Conservation (phyloP, 1,140 invertebrate species). For the Oscheius sp. region DNA sequence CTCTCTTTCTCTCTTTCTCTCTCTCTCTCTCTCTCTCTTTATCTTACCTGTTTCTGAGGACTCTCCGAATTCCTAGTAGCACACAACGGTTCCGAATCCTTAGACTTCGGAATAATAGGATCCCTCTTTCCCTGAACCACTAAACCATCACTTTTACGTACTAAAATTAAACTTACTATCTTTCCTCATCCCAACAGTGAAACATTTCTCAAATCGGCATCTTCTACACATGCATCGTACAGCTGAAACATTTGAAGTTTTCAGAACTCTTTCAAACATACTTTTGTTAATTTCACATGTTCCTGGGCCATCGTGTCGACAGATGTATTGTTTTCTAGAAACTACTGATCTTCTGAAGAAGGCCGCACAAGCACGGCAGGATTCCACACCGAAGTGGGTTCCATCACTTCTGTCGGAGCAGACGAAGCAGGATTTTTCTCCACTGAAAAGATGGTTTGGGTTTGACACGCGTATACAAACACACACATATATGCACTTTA, state of each 20-base stretch:
- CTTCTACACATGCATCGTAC: neutral
- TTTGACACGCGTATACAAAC: too few relatives aligned
- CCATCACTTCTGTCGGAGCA: constrained; percentile 13
- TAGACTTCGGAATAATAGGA: neutral
- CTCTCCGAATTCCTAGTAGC: neutral
- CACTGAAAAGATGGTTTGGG: neutral
- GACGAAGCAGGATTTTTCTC: neutral
- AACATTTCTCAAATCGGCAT: constrained; percentile 1
- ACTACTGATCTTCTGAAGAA: constrained; percentile 15
- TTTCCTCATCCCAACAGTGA: neutral
- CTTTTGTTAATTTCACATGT: neutral
- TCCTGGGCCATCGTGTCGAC: neutral
- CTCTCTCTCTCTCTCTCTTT: neutral
- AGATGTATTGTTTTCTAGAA: constrained; percentile 20
- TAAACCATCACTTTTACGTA: neutral
- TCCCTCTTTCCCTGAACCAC: neutral
- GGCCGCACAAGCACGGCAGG: constrained; percentile 19
- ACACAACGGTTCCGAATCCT: neutral
- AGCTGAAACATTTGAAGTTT: too few relatives aligned
- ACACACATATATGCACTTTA: too few relatives aligned
- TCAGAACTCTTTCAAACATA: too few relatives aligned
- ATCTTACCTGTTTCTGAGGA: neutral
- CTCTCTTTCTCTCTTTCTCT: too few relatives aligned
- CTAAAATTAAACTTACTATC: neutral
- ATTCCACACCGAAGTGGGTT: constrained; percentile 23